Base-by-base conservation (phyloP, 1,140 invertebrate species). In the Drosophila tani region DNA sequence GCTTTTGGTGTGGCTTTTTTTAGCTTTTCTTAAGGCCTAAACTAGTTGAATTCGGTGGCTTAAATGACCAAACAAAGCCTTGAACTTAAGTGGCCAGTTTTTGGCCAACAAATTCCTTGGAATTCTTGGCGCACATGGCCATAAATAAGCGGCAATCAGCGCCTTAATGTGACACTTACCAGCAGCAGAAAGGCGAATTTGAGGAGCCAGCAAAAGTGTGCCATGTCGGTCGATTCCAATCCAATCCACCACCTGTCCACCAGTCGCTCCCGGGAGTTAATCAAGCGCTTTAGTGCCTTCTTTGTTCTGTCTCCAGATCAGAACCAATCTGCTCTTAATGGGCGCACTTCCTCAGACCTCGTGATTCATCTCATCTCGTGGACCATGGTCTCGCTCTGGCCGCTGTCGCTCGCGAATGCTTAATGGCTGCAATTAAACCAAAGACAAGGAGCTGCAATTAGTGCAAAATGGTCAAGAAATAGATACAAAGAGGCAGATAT, bases 121-220 rank as follows among this genome's bases (percentile, higher is more conserved):
- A 73, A 73, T 69, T 73, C 38, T 19, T 17, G 14, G 50, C 45
- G 24, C 64, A 73, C 27, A 35, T 73, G 67, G 29, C 68, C 67
- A 60, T 73, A 51, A 73, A 73, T 43, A 59, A 73, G 57, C n/a
- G 9, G 17, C 41, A 17, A 71, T 41, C 24, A 38, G 24, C 19
- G 32, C 56, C 71, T 63, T 75, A 75, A 62, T 66, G 47, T 2
- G 40, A 50, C 46, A 88, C 90, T 91, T 83, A 91, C 90, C 88
- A 91, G 62, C 67, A 91, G 82, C 58, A 91, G 53, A 65, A 91
- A 90, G 46, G 84, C 59, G 46, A 83, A 66, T 88, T 86, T 82
- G 43, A 88, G 76, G 63, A 86, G 82, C 76, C 90, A 91, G 70
- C 90, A 86, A 83, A 91, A 91, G 82, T 91, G 90, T 83, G 90